Conservation (phyloP, 2,888 invertebrate genomes). For the Alloscopus bannaensis region DNA sequence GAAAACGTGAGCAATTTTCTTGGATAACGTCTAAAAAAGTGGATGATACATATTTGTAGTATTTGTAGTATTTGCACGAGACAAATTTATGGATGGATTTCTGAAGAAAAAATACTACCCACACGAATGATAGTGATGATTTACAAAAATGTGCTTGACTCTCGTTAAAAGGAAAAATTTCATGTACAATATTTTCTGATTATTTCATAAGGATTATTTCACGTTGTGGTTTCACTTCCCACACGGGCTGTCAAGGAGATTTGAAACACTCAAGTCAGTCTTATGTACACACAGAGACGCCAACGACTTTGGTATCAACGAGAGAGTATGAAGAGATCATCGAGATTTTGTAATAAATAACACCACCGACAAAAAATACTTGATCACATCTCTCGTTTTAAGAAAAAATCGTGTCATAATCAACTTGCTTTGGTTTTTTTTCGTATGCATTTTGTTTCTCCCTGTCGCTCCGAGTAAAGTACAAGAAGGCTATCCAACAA, state of each 20-base stretch:
- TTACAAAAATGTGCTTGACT: not conserved
- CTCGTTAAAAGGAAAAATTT: constrained; percentile 1
- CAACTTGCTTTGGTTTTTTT: constrained; percentile 37
- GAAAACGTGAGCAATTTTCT: constrained; percentile 12
- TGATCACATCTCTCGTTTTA: constrained; percentile 15
- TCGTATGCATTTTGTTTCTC: not conserved
- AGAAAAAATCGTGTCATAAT: constrained; percentile 58
- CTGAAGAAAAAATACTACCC: not conserved
- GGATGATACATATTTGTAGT: not conserved
- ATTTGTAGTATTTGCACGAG: constrained; percentile 2
- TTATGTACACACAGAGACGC: constrained; percentile 3
- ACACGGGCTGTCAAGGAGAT: constrained; percentile 25
- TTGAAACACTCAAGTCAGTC: too few relatives aligned
- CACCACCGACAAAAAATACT: constrained; percentile 11
- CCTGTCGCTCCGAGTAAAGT: not conserved
- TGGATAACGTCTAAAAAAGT: not conserved
- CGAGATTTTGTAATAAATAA: constrained; percentile 45
- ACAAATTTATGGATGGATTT: constrained; percentile 3
- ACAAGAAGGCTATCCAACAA: not conserved
- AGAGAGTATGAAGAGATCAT: constrained; percentile 45
- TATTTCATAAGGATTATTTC: constrained; percentile 32
- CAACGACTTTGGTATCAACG: too few relatives aligned
- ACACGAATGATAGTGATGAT: not conserved
- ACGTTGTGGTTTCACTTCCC: constrained; percentile 55
- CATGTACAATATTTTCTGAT: not conserved